phyloP scores from a whole-genome alignment of 2,113 vertebrate genomes.

The Oostethus manadensis region DNA sequence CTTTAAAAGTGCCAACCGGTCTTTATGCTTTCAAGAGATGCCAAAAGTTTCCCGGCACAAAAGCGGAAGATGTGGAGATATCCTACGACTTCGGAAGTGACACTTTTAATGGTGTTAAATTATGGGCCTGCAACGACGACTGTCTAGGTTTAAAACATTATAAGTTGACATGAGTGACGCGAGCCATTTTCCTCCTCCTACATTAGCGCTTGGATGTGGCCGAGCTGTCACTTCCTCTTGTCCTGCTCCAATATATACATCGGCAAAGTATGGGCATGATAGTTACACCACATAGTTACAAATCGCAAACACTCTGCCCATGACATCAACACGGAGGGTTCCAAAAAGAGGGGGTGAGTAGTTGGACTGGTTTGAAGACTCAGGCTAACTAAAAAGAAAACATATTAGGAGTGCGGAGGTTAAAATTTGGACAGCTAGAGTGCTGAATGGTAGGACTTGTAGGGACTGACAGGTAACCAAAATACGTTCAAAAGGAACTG shows the following conservation, averaged over 20 bases:
- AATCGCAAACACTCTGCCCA: constrained; percentile 1
- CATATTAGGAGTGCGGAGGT: no score
- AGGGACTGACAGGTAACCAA: no score
- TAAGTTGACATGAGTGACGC: constrained; percentile 76
- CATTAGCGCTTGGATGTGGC: constrained; percentile 58
- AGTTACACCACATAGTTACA: neutral
- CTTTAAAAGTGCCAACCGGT: constrained; percentile 85
- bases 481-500: no score
- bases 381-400: neutral
- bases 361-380: neutral
- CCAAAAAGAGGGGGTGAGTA: neutral
- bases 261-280: neutral
- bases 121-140: constrained; percentile 78
- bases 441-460: no score
- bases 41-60: constrained; percentile 74
- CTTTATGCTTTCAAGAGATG: constrained; percentile 92
- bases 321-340: constrained; percentile 6
- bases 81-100: constrained; percentile 36
- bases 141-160: constrained; percentile 79
- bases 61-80: constrained; percentile 69
- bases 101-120: constrained; percentile 82
- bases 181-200: constrained; percentile 69
- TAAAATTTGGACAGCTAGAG: neutral
- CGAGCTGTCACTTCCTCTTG: constrained; percentile 58
- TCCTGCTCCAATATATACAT: constrained; percentile 38